These are phyloP conservation scores for Hepsetus odoe DNA, from an alignment of 2,113 vertebrate genomes.

Conservation along the genomic window DNA sequence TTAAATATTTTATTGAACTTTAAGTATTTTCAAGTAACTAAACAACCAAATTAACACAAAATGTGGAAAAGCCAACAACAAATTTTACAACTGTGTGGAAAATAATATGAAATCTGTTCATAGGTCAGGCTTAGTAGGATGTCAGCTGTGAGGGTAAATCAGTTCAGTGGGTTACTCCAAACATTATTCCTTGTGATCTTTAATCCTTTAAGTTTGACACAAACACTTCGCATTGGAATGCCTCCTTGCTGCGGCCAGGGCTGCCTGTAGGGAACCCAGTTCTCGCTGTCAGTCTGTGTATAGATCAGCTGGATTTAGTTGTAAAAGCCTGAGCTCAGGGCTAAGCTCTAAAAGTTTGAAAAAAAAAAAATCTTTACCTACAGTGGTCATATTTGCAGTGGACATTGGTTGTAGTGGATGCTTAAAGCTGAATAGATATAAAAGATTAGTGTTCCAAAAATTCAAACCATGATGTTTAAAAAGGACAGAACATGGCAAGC, in stretches of 20 bases:
- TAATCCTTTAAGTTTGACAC: conserved; percentile 77
- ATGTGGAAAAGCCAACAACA: background rate
- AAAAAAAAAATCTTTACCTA: background rate
- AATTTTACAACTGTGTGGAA: background rate
- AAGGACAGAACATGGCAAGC: too few relatives aligned
- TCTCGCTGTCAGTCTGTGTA: conserved; percentile 60
- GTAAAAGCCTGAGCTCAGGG: background rate
- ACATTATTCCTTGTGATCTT: conserved; percentile 64
- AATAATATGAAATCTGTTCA: conserved; percentile 8
- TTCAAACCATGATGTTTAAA: too few relatives aligned
- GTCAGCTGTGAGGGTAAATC: conserved; percentile 43
- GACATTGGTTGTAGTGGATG: background rate
- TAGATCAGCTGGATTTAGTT: conserved; percentile 11
- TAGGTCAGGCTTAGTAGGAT: conserved; percentile 41
- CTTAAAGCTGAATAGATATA: background rate
- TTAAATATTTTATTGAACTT: too few relatives aligned
- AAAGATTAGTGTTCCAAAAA: too few relatives aligned
- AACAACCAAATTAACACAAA: background rate
- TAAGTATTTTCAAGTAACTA: too few relatives aligned
- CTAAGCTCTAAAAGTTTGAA: background rate
- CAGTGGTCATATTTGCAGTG: background rate
- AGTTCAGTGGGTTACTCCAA: conserved; percentile 65
- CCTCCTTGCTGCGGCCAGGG: conserved; percentile 55
- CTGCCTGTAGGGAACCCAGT: conserved; percentile 63
- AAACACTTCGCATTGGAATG: conserved; percentile 72